Evolutionary conservation across 1,140 invertebrate genomes (phyloP).

Genomic region (Drusus annulatus): DNA sequence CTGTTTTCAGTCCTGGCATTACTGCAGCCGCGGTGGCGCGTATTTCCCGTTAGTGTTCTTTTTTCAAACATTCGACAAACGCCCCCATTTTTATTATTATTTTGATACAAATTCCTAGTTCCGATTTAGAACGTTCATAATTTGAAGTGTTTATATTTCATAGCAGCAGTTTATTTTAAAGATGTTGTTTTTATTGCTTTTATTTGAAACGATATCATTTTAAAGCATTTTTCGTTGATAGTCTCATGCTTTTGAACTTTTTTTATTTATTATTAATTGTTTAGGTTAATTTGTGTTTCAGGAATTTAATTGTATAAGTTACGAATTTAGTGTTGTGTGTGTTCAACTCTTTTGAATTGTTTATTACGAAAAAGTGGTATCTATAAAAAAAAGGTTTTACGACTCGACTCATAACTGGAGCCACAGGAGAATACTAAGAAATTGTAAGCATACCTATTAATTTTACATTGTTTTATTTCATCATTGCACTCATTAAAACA

Average conservation of each 20-base stretch:
- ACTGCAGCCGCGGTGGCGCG: not conserved
- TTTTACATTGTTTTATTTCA: too few relatives aligned
- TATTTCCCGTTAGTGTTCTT: slow-evolving; percentile 16
- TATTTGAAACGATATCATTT: too few relatives aligned
- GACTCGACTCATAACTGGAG: not conserved
- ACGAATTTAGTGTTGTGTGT: slow-evolving; percentile 23
- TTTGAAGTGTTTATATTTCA: slow-evolving; percentile 1
- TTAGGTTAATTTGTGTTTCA: not conserved
- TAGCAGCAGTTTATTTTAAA: not conserved
- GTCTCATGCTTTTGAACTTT: too few relatives aligned
- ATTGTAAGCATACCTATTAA: too few relatives aligned
- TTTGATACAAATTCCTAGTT: not conserved
- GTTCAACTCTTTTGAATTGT: slow-evolving; percentile 15
- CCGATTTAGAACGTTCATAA: not conserved
- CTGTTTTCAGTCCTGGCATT: not conserved
- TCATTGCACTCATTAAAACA: too few relatives aligned
- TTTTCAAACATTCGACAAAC: slow-evolving; percentile 15
- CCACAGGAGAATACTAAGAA: too few relatives aligned
- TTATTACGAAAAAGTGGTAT: not conserved
- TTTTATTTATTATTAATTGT: not conserved
- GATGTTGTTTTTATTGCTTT: not conserved
- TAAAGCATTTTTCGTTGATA: too few relatives aligned
- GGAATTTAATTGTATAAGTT: slow-evolving; percentile 13
- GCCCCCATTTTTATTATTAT: not conserved
- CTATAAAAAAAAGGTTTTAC: slow-evolving; percentile 6